A percentile compares a stretch with the other conserved stretches of the same genome.
Evolutionary conservation across 1,140 invertebrate species (phyloP).

Genomic region (Calliphora vicina): DNA sequence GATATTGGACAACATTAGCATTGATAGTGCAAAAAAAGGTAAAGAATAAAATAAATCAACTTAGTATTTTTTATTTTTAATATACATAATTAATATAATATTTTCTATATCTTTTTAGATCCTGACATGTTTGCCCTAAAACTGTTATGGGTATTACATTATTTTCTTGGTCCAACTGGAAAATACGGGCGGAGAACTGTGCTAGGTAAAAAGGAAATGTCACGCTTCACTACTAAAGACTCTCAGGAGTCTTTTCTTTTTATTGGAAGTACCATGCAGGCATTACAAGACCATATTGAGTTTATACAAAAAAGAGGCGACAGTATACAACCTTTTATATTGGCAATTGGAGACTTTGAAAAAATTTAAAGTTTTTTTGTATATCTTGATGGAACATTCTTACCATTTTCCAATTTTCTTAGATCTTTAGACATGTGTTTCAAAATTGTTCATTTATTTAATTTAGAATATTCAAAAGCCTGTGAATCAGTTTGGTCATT

Average conservation of each 20-base stretch:
- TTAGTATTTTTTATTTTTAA: background rate
- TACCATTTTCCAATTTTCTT: background rate
- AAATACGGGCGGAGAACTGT: background rate
- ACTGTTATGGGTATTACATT: background rate
- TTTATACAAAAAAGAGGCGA: background rate
- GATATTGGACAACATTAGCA: background rate
- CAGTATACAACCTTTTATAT: background rate
- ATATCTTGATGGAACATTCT: too few species aligned
- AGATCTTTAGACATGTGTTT: background rate
- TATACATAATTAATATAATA: too few species aligned
- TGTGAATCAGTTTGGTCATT: background rate
- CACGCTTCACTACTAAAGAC: background rate
- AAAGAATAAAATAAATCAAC: background rate
- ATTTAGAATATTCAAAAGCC: background rate
- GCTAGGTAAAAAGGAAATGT: background rate
- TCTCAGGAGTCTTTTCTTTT: background rate
- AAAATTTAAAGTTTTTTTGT: too few species aligned
- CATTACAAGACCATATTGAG: background rate
- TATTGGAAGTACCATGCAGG: background rate
- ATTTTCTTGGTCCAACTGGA: background rate
- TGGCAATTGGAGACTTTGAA: background rate
- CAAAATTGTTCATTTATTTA: background rate
- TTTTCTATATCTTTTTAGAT: constrained; percentile 7
- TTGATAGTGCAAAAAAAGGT: background rate
- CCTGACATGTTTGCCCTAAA: background rate